These are phyloP conservation scores for Pluvialis apricaria DNA, from an alignment of 2,113 vertebrate genomes.

Conservation along the genomic window DNA sequence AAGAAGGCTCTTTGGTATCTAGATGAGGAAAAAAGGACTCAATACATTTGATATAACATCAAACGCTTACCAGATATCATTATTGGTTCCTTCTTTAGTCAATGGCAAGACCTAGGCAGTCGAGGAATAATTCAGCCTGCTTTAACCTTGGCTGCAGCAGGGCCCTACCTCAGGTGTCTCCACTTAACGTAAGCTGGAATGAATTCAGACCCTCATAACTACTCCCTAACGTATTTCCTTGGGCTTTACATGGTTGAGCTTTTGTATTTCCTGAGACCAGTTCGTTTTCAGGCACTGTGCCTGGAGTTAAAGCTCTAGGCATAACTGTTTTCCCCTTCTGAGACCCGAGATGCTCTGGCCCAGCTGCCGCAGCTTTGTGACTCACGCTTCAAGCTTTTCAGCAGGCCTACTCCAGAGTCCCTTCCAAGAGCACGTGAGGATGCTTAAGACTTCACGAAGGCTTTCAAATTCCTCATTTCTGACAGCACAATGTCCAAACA, in stretches of 20 bases:
- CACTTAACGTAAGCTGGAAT: not conserved
- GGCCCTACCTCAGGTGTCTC: not conserved
- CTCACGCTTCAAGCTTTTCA: not conserved
- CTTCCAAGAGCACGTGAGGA: not conserved
- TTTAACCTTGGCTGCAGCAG: not conserved
- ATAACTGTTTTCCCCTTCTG: not conserved
- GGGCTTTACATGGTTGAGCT: not conserved
- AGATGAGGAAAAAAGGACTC: not conserved
- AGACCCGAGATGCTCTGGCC: not conserved
- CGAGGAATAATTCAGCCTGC: not conserved
- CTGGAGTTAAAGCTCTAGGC: not conserved
- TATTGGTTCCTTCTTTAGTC: not conserved
- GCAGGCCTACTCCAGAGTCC: not conserved
- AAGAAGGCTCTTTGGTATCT: not conserved
- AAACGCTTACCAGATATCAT: not conserved
- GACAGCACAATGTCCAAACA: not conserved
- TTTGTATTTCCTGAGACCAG: not conserved
- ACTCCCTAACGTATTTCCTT: not conserved
- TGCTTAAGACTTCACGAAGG: not conserved
- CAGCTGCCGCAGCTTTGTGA: not conserved
- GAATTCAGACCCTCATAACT: not conserved
- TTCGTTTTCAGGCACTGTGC: not conserved
- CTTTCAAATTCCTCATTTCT: not conserved
- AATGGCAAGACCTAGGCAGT: accelerated
- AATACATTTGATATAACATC: not conserved